Evolutionary conservation across 2,797 vertebrate genomes (phyloP).

Genomic region (Enteromius mattozi): DNA sequence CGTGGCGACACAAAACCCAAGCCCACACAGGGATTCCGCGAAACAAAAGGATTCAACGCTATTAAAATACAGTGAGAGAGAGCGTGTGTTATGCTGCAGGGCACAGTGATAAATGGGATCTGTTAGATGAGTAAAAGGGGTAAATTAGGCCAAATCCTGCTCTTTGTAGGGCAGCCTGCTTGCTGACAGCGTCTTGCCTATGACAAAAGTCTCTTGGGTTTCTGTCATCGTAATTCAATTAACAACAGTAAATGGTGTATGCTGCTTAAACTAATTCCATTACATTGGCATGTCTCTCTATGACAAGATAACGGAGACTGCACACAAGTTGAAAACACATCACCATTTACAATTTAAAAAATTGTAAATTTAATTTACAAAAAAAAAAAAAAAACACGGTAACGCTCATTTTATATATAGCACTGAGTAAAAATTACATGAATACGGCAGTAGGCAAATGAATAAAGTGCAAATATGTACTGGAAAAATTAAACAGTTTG

Average conservation of each 20-base stretch:
- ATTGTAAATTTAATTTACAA: too few relatives aligned
- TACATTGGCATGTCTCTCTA: not conserved
- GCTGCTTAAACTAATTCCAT: constrained; percentile 2
- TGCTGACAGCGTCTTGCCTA: not conserved
- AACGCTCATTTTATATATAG: too few relatives aligned
- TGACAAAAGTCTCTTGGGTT: constrained; percentile 13
- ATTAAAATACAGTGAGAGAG: constrained; percentile 12
- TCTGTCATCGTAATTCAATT: constrained; percentile 38
- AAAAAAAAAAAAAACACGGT: too few relatives aligned
- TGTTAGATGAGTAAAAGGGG: not conserved
- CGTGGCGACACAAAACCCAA: constrained; percentile 25
- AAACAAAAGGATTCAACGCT: constrained; percentile 33
- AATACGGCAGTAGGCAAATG: too few relatives aligned
- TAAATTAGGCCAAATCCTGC: constrained; percentile 34
- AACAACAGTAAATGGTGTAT: not conserved
- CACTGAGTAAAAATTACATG: too few relatives aligned
- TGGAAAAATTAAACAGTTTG: not conserved
- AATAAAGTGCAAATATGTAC: not conserved
- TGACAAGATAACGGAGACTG: not conserved
- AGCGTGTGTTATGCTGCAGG: not conserved
- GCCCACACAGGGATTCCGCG: constrained; percentile 40
- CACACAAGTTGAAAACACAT: not conserved
- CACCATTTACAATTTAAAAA: too few relatives aligned
- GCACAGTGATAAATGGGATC: constrained; percentile 42
- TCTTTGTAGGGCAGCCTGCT: constrained; percentile 22